These are phyloP conservation scores for Phania funesta DNA, from an alignment of 2,888 invertebrate genomes.

Conservation along the genomic window DNA sequence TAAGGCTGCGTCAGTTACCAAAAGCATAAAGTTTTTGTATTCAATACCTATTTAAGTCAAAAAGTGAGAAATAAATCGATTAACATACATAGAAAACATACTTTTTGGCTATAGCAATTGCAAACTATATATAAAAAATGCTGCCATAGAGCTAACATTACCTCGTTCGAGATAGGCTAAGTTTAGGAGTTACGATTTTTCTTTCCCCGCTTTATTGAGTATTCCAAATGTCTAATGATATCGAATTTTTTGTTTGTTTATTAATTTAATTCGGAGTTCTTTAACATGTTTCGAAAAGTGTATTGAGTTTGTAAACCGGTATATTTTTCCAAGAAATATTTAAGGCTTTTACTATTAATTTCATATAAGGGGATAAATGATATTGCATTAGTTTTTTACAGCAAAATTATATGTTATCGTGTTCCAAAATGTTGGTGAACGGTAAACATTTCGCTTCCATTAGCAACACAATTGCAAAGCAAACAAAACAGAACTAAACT, in stretches of 20 bases:
- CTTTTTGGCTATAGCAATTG: neutral
- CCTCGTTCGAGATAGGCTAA: neutral
- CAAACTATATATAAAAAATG: neutral
- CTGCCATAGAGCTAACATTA: neutral
- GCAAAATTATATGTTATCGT: too few relatives aligned
- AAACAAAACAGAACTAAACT: neutral
- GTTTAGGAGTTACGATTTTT: neutral
- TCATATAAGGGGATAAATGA: too few relatives aligned
- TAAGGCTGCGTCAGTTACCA: neutral
- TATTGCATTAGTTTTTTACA: too few relatives aligned
- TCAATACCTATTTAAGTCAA: neutral
- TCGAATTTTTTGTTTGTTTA: too few relatives aligned
- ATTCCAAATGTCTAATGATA: too few relatives aligned
- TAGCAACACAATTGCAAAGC: neutral
- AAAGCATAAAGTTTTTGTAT: neutral
- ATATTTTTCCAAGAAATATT: too few relatives aligned
- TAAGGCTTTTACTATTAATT: too few relatives aligned
- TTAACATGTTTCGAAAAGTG: too few relatives aligned
- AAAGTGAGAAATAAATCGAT: neutral
- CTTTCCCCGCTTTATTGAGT: neutral
- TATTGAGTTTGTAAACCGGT: too few relatives aligned
- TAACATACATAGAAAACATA: neutral
- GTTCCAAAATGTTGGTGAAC: neutral
- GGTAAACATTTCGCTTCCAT: neutral
- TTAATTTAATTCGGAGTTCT: too few relatives aligned